Conservation (phyloP, 30 jellyfish, hydroid and myxozoan genomes). For the Pelagia noctiluca region DNA sequence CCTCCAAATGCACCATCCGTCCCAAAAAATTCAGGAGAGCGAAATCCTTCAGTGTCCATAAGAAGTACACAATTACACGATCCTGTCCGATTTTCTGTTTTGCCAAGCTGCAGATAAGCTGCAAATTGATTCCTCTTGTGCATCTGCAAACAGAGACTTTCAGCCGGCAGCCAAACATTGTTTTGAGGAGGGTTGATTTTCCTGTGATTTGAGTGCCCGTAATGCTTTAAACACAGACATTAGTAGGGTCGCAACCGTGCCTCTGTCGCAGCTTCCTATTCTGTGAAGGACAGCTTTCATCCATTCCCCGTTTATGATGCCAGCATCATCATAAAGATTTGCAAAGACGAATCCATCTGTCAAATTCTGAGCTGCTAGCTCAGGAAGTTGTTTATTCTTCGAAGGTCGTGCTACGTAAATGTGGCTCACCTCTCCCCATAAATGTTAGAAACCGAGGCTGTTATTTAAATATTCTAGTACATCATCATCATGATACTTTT, state of each 20-base stretch:
- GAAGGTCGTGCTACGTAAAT: background rate
- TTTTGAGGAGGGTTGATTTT: too few relatives aligned
- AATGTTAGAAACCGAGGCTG: background rate
- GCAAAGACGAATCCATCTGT: background rate
- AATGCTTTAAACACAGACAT: background rate
- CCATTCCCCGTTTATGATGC: background rate
- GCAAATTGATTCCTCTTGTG: too few relatives aligned
- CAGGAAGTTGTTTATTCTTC: background rate
- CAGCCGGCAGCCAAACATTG: too few relatives aligned
- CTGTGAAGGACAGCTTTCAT: too few relatives aligned
- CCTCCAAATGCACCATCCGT: too few relatives aligned
- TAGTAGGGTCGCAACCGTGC: background rate
- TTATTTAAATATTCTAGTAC: background rate
- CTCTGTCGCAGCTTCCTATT: background rate
- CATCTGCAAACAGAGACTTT: too few relatives aligned
- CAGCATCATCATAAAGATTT: background rate
- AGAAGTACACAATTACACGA: background rate
- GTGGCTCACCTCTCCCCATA: too few relatives aligned
- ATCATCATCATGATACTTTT: too few relatives aligned
- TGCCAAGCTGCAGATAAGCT: too few relatives aligned
- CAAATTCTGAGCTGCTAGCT: background rate
- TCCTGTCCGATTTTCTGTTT: too few relatives aligned
- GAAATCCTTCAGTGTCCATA: conserved; percentile 1
- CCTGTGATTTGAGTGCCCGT: background rate
- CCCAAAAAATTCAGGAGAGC: too few relatives aligned